Percentiles rank a stretch among this genome's conserved stretches.
These are phyloP conservation scores for Vimba vimba DNA, from an alignment of 2,113 vertebrate genomes.

Conservation along the genomic window DNA sequence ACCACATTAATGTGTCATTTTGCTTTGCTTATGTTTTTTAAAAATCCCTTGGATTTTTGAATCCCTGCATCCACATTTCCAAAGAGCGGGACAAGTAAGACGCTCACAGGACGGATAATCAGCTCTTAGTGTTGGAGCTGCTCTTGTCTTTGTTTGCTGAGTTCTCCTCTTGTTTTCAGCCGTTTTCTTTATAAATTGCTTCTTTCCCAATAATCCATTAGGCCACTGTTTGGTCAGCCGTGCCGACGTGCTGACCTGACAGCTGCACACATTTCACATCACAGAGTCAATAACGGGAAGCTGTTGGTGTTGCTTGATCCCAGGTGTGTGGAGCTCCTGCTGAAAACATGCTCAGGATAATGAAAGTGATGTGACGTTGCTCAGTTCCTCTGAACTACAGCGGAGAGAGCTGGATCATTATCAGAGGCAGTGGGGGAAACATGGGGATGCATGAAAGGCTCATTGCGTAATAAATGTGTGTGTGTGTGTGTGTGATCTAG, in stretches of 20 bases:
- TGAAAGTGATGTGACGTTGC: neutral
- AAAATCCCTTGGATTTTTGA: neutral
- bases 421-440: neutral
- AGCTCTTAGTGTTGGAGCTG: neutral
- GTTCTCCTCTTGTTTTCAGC: neutral
- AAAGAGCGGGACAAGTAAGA: neutral
- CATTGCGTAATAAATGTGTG: neutral
- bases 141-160: neutral
- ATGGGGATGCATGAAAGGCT: neutral
- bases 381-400: neutral
- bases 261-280: neutral
- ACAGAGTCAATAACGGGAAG: neutral
- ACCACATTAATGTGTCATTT: neutral
- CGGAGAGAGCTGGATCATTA: neutral
- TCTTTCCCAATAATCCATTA: slow-evolving; percentile 14
- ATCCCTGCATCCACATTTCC: neutral
- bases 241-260: neutral
- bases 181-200: slow-evolving; percentile 37
- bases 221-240: slow-evolving; percentile 37
- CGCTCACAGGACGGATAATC: neutral
- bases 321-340: neutral
- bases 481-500: no score
- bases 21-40: neutral
- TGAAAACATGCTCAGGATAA: neutral
- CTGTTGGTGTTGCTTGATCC: neutral